phyloP scores from a whole-genome alignment of 1,140 invertebrate genomes.

The Penaeus chinensis region DNA sequence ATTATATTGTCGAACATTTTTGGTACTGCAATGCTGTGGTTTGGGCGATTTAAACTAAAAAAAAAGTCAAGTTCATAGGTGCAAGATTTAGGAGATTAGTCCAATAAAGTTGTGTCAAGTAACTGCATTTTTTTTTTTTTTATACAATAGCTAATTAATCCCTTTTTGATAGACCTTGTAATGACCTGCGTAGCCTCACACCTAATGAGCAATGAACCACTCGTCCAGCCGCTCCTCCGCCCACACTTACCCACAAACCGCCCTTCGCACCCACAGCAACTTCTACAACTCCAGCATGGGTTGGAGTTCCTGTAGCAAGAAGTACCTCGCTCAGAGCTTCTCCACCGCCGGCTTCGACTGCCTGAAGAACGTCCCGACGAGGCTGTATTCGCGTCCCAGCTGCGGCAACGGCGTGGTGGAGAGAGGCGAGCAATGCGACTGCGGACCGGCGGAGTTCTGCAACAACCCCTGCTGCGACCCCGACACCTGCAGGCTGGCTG shows the following conservation, averaged over 20 bases:
- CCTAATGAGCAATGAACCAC: background rate
- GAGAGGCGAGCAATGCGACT: constrained; percentile 91
- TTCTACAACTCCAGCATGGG: constrained; percentile 73
- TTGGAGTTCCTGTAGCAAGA: constrained; percentile 90
- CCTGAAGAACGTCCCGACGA: constrained; percentile 77
- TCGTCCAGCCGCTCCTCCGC: background rate
- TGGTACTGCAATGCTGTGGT: too few species aligned
- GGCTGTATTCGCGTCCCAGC: constrained; percentile 83
- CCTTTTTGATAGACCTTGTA: too few species aligned
- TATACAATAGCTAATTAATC: too few species aligned
- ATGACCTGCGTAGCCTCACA: too few species aligned
- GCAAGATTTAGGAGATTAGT: too few species aligned
- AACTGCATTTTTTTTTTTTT: too few species aligned
- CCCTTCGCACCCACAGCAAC: constrained; percentile 83
- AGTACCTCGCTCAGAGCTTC: constrained; percentile 88
- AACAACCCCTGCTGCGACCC: constrained; percentile 91
- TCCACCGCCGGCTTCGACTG: constrained; percentile 98
- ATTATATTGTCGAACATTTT: too few species aligned
- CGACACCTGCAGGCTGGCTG: constrained; percentile 83
- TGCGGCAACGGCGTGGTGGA: constrained; percentile 98
- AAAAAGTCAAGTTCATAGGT: too few species aligned
- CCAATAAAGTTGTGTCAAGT: too few species aligned
- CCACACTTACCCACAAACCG: background rate
- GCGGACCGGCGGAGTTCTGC: constrained; percentile 83
- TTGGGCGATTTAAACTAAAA: too few species aligned